Evolutionary conservation across 64 coral and sea anemone species (phyloP).

Genomic region (Stichodactyla helianthus): DNA sequence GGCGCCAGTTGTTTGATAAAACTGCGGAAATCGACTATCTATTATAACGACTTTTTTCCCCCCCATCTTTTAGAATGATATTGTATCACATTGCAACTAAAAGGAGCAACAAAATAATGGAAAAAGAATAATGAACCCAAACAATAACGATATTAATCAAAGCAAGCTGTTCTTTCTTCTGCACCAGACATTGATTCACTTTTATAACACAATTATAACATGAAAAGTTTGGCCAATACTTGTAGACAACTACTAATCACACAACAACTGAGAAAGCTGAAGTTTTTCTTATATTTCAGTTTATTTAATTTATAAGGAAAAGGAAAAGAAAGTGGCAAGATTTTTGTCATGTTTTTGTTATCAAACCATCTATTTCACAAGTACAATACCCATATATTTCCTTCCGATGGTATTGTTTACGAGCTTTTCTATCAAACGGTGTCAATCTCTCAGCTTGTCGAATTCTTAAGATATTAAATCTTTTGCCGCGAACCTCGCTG

Average conservation of each 20-base stretch:
- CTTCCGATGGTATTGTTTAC: background rate
- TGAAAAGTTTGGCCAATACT: background rate
- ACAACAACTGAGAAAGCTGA: background rate
- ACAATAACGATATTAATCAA: background rate
- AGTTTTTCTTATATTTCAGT: background rate
- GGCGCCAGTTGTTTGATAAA: background rate
- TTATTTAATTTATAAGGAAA: background rate
- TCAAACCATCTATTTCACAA: background rate
- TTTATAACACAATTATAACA: background rate
- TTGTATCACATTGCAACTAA: background rate
- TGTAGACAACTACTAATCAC: background rate
- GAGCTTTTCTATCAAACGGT: background rate
- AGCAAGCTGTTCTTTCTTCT: background rate
- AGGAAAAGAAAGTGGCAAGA: background rate
- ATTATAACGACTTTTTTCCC: no score
- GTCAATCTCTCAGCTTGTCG: background rate
- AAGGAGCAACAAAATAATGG: background rate
- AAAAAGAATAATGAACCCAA: background rate
- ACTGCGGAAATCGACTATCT: no score
- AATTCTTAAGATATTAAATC: background rate
- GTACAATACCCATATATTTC: background rate
- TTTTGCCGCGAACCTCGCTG: background rate
- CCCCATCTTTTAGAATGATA: background rate
- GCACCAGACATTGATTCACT: background rate
- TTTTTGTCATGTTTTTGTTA: constrained; percentile 1